Base-by-base conservation (phyloP, 2,113 vertebrate species). In the Tapirus terrestris region DNA sequence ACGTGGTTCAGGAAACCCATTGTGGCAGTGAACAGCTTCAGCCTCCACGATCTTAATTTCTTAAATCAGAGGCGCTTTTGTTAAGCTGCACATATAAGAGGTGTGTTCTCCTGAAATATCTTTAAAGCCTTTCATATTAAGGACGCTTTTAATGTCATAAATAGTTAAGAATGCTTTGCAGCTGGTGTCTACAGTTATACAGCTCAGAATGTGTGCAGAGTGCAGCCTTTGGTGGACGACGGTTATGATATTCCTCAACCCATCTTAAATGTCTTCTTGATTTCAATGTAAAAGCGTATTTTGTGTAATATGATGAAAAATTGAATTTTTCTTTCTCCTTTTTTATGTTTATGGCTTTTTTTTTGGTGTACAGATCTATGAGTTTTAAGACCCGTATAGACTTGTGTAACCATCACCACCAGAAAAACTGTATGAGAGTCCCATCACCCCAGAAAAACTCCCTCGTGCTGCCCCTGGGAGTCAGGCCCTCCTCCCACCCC, bases 361-460 rank as follows among this genome's bases (percentile, higher is more conserved):
- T 61, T 33, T 17, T 20, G 21, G 31, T 31, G 29, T 36, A 5
- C 11, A 39, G 5, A 33, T 89, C 83, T 84, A 1, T 48, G 77
- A 29, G 39, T 60, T 75, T 39, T 23, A 56, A 75, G 36, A 21
- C 76, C 8, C 2, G 1, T 2, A 8, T 18, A 63, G 33, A 58
- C 13, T 39, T 20, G 20, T 20, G 31, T n/a, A 27, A 33, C 9
- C 13, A 1, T 51, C 17, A 2, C 9, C 56, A 18, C 48, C 48
- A 48, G 48, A 48, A 48, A 48, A 48, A 48, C n/a, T 7, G n/a
- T 48, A 11, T 48, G 11, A 48, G 48, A 48, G 48, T 10, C 8
- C 20, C 3, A 1, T 7, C 4, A 1, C 33, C 45, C 33, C 70
- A 3, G 0, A 29, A 36, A 33, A 43, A 1, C 0, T n/a, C 25